Percentiles rank a stretch among this genome's conserved stretches.
Evolutionary conservation across 2,113 vertebrate species (phyloP).

Genomic region (crab-eating macaque (Macaca fascicularis)): DNA sequence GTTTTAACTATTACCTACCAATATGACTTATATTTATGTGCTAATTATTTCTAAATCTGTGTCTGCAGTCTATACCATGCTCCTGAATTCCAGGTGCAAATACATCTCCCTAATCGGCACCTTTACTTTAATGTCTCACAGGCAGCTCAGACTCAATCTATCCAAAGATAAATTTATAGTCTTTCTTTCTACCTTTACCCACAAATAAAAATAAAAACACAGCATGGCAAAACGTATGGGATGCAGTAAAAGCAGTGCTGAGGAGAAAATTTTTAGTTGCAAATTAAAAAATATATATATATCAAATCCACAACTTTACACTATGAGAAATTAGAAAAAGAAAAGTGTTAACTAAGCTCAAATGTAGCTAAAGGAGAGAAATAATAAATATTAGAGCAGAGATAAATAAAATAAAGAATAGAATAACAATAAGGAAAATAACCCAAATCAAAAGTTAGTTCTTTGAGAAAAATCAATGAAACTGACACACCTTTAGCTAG

Average conservation of each 20-base stretch:
- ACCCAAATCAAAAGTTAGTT: background rate
- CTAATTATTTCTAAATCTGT: background rate
- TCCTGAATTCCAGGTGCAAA: background rate
- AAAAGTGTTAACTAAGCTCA: background rate
- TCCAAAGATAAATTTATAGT: background rate
- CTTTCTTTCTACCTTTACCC: background rate
- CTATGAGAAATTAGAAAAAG: background rate
- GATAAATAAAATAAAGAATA: background rate
- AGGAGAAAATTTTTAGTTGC: too few species aligned
- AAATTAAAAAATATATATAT: too few species aligned
- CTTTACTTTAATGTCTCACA: background rate
- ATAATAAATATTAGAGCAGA: background rate
- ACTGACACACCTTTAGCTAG: background rate
- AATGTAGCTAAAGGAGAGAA: background rate
- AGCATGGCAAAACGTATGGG: too few species aligned
- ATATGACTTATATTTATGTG: background rate
- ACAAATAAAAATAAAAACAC: too few species aligned
- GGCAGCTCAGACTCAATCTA: background rate
- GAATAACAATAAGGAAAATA: background rate
- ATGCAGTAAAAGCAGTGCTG: too few species aligned
- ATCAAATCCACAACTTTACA: background rate
- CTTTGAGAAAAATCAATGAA: background rate
- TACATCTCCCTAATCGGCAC: background rate
- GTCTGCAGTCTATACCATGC: background rate
- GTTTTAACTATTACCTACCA: background rate